Conservation (phyloP, 1,140 invertebrate genomes). For the Anoplophora glabripennis region DNA sequence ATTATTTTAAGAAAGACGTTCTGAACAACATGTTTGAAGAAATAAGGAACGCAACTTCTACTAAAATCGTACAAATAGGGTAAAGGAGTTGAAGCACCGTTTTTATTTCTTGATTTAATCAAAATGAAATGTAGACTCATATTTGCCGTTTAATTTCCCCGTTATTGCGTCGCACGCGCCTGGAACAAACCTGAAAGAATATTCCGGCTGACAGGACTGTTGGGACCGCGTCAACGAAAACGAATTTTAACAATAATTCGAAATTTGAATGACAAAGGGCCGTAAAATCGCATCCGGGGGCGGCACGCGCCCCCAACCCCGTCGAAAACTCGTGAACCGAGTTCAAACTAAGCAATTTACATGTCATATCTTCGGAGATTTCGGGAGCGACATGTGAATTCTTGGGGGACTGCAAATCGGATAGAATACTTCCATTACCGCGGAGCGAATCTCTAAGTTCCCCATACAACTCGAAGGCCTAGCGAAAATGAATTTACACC, state of each 20-base stretch:
- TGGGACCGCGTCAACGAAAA: slow-evolving; percentile 12
- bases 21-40: too few species aligned
- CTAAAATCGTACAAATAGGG: too few species aligned
- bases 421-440: slow-evolving; percentile 23
- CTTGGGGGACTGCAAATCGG: slow-evolving; percentile 24
- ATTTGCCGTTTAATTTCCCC: too few species aligned
- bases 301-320: slow-evolving; percentile 21
- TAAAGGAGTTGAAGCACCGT: too few species aligned
- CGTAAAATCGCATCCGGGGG: slow-evolving; percentile 22
- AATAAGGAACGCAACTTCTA: too few species aligned
- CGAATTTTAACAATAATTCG: slow-evolving; percentile 32
- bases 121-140: too few species aligned
- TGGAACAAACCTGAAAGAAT: neutral
- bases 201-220: neutral
- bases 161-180: neutral
- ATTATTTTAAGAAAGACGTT: too few species aligned
- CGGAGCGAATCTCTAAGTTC: neutral
- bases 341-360: slow-evolving; percentile 40
- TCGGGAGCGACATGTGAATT: slow-evolving; percentile 23
- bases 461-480: too few species aligned
- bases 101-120: too few species aligned
- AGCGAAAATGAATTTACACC: too few species aligned
- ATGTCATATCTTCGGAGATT: slow-evolving; percentile 32
- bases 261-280: slow-evolving; percentile 40
- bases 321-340: slow-evolving; percentile 28